These are phyloP conservation scores for Actinostola sp. DNA, from an alignment of 92 coral and sea anemone species.

Conservation along the genomic window DNA sequence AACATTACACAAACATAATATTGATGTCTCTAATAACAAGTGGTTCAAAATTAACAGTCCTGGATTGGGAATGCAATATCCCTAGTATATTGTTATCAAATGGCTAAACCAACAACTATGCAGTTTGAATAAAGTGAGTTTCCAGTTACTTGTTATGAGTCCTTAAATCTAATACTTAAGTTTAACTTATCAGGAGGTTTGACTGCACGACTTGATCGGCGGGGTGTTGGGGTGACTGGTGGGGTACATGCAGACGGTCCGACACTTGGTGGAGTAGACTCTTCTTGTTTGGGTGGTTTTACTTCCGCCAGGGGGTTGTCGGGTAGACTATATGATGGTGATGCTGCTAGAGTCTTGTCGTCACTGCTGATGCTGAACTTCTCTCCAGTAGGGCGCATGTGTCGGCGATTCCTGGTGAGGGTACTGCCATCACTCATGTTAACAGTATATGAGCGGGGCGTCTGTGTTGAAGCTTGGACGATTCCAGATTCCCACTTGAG, in stretches of 20 bases:
- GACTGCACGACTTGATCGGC: constrained; percentile 24
- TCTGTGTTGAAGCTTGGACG: background rate
- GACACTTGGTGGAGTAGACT: background rate
- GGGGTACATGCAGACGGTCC: background rate
- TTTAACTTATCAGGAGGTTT: constrained; percentile 40
- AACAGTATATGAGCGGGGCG: constrained; percentile 31
- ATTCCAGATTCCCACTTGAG: constrained; percentile 39
- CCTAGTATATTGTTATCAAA: no score
- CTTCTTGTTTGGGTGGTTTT: background rate
- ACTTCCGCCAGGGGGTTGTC: no score
- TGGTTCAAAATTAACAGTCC: no score
- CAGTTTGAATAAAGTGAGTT: no score
- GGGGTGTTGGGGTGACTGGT: constrained; percentile 3
- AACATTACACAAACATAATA: no score
- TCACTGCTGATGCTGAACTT: constrained; percentile 5
- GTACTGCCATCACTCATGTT: constrained; percentile 24
- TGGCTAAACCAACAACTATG: no score
- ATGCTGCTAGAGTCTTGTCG: background rate
- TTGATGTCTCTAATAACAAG: no score
- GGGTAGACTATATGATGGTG: background rate
- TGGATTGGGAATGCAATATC: no score
- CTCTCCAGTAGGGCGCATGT: constrained; percentile 26
- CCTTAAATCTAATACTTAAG: no score
- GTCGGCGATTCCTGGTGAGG: constrained; percentile 23
- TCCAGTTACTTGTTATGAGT: no score